phyloP scores from a whole-genome alignment of 2,888 invertebrate species.

The Tyria jacobaeae region DNA sequence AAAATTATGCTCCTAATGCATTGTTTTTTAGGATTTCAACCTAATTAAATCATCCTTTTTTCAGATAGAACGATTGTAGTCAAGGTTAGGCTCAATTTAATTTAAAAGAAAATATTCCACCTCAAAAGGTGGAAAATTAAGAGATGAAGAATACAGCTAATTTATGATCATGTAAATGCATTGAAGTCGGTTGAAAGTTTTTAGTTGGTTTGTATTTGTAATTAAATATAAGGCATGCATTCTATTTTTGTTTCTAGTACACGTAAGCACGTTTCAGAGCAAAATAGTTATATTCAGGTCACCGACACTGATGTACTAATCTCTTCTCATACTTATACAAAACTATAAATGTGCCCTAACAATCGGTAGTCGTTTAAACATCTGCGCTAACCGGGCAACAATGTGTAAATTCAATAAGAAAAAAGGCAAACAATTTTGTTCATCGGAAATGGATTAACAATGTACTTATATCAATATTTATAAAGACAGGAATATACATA shows the following conservation, averaged over 20 bases:
- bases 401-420: conserved; percentile 20
- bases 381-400: conserved; percentile 23
- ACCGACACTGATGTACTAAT: neutral
- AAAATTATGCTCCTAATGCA: too few species aligned
- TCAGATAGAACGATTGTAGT: too few species aligned
- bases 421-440: conserved; percentile 6
- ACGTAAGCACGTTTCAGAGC: neutral
- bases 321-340: neutral
- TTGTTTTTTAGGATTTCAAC: too few species aligned
- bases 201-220: too few species aligned
- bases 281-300: neutral
- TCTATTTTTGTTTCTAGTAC: neutral
- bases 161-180: too few species aligned
- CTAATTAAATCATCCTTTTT: too few species aligned
- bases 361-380: conserved; percentile 27
- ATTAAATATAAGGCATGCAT: neutral
- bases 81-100: too few species aligned
- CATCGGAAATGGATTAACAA: conserved; percentile 1
- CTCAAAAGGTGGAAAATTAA: too few species aligned
- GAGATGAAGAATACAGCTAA: too few species aligned
- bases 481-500: neutral
- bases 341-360: neutral
- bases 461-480: neutral
- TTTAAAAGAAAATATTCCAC: too few species aligned
- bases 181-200: too few species aligned